Conservation (phyloP, 2,113 vertebrate genomes). For the Tiliqua scincoides region DNA sequence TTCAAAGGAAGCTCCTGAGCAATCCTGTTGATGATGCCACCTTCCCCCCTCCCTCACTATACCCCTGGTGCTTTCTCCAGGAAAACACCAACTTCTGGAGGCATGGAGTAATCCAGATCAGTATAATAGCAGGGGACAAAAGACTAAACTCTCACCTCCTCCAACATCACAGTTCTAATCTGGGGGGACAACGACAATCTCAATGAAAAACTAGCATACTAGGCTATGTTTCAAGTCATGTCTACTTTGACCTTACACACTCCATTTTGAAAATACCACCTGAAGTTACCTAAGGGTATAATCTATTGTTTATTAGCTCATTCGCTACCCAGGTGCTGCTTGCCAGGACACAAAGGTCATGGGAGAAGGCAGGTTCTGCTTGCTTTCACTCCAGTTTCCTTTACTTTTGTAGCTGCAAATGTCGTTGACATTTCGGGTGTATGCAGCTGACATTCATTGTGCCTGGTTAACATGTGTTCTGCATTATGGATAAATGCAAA, state of each 20-base stretch:
- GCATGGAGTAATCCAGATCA: no score
- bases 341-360: neutral
- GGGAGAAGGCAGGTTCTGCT: neutral
- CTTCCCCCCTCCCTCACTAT: no score
- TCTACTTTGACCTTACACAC: neutral
- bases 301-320: conserved; percentile 1
- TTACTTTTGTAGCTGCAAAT: neutral
- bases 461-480: neutral
- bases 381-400: neutral
- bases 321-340: neutral
- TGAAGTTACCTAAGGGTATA: neutral
- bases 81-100: no score
- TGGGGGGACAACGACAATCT: no score
- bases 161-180: no score
- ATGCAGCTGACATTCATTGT: conserved; percentile 25
- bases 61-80: no score
- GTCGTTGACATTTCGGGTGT: neutral
- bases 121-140: no score
- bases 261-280: accelerated
- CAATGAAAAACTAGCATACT: neutral
- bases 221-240: neutral
- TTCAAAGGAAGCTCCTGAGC: no score
- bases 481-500: conserved; percentile 24
- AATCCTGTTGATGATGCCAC: no score
- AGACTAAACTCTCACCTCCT: no score